phyloP scores from a whole-genome alignment of 2,113 vertebrate genomes.

The Pycnonotus jocosus region DNA sequence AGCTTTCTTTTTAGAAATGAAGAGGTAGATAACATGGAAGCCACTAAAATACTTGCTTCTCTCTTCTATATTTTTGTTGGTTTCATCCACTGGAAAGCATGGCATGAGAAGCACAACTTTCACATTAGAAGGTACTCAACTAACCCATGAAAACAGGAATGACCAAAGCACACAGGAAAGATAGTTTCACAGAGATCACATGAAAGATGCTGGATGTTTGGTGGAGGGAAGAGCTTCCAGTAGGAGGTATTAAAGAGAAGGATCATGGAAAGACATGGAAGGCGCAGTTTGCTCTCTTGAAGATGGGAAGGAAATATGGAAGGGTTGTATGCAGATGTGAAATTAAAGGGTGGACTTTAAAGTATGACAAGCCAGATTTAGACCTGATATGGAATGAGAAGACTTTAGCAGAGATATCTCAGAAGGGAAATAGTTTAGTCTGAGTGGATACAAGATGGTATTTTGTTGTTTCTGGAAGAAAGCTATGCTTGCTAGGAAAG shows the following conservation, averaged over 20 bases:
- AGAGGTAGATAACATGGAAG: not conserved
- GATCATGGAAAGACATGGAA: not conserved
- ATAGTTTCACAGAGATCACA: not conserved
- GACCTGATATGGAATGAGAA: not conserved
- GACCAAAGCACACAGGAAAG: not conserved
- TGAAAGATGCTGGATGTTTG: not conserved
- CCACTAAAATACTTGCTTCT: not conserved
- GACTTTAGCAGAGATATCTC: not conserved
- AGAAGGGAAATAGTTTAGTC: not conserved
- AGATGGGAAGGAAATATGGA: not conserved
- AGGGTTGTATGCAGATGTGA: not conserved
- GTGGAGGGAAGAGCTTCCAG: not conserved
- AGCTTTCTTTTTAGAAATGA: not conserved
- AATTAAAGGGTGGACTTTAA: not conserved
- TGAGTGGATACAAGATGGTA: not conserved
- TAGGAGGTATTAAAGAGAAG: not conserved
- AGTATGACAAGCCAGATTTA: not conserved
- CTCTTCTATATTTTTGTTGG: not conserved
- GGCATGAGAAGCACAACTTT: not conserved
- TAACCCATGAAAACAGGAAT: not conserved
- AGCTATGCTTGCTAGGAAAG: not conserved
- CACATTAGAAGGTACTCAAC: not conserved
- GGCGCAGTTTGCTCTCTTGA: not conserved
- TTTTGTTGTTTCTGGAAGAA: not conserved
- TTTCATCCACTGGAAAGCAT: not conserved